Conservation (phyloP, 2,113 vertebrate genomes). For the Callipepla californica region DNA sequence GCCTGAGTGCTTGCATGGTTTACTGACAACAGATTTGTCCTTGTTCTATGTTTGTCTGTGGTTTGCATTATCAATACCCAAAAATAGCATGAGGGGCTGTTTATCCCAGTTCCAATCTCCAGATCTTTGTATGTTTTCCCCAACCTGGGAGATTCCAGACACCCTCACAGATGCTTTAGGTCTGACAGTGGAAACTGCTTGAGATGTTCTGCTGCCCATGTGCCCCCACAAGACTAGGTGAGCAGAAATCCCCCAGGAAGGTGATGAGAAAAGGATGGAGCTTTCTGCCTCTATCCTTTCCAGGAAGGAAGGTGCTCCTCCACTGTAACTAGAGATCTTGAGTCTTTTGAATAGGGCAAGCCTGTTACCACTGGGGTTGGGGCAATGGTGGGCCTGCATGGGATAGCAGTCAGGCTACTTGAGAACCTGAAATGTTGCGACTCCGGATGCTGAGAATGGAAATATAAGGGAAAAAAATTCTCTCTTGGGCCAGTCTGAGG, state of each 20-base stretch:
- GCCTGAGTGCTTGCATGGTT: neutral
- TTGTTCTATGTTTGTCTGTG: neutral
- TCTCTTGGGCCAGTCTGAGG: neutral
- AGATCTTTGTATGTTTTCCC: neutral
- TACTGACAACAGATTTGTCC: neutral
- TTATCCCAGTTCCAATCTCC: neutral
- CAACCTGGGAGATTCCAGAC: neutral
- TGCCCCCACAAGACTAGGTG: neutral
- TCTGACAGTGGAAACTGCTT: neutral
- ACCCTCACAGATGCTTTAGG: fast-evolving
- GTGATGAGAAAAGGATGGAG: neutral
- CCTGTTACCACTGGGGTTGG: neutral
- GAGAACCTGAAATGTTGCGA: neutral
- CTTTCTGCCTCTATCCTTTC: too few relatives aligned
- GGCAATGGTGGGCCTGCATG: neutral
- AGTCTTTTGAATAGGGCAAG: neutral
- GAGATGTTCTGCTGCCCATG: neutral
- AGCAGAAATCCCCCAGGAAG: neutral
- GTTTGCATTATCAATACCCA: neutral
- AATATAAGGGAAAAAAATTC: neutral
- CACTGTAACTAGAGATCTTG: neutral
- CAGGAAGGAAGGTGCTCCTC: neutral
- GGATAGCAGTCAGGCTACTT: neutral
- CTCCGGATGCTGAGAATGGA: neutral
- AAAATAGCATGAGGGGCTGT: neutral